These are phyloP conservation scores for Gymnobelideus leadbeateri DNA, from an alignment of 2,113 vertebrate genomes.

Conservation along the genomic window DNA sequence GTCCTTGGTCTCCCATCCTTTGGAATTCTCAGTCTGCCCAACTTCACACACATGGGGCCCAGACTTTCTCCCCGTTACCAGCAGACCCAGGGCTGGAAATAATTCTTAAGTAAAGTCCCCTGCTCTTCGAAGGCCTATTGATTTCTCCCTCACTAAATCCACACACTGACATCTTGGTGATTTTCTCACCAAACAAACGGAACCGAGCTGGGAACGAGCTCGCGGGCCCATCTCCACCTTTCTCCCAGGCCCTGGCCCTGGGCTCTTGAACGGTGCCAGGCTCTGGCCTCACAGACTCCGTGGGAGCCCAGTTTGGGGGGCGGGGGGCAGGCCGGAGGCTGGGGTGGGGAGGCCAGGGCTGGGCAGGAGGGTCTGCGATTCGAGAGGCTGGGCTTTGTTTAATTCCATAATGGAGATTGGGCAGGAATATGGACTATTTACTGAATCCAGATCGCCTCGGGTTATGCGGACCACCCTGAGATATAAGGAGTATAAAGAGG, in stretches of 20 bases:
- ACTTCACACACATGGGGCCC: background rate
- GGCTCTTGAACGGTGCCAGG: background rate
- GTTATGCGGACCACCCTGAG: conserved; percentile 79
- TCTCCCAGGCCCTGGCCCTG: background rate
- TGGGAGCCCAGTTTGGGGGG: background rate
- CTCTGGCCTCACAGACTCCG: background rate
- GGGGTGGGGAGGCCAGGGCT: background rate
- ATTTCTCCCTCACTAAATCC: background rate
- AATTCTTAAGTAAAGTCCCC: conserved; percentile 48
- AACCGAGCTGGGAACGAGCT: background rate
- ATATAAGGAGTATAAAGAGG: conserved; percentile 77
- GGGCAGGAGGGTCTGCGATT: conserved; percentile 76
- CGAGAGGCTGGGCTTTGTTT: conserved; percentile 59
- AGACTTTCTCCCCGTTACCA: background rate
- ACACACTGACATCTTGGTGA: background rate
- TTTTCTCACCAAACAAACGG: background rate
- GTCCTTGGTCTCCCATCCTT: background rate
- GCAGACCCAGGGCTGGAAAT: background rate
- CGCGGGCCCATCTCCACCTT: background rate
- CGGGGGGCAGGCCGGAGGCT: no score
- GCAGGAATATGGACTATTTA: conserved; percentile 69
- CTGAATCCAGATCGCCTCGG: conserved; percentile 78
- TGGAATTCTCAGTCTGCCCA: background rate
- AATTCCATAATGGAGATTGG: conserved; percentile 78
- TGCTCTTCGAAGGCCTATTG: background rate